A percentile compares a stretch with the other conserved stretches of the same genome.
Evolutionary conservation across 1,140 invertebrate species (phyloP).

Genomic region (Homarus americanus): DNA sequence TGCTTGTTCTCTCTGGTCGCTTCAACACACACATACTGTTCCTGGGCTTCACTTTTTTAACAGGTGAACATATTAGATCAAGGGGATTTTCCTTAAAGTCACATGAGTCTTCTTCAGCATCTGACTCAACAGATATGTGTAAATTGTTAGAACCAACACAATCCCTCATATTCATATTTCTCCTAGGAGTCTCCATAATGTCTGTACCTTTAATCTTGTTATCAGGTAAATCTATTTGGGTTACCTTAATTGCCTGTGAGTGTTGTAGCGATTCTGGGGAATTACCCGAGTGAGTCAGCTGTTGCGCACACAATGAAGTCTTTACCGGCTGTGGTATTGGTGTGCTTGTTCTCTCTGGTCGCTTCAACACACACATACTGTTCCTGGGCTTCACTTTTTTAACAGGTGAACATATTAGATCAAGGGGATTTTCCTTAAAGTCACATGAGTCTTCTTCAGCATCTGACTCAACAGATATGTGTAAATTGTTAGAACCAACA

Average conservation of each 20-base stretch:
- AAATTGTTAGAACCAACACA: neutral
- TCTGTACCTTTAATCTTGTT: neutral
- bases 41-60: slow-evolving; percentile 3
- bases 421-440: slow-evolving; percentile 12
- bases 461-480: neutral
- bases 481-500: neutral
- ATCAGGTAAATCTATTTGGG: neutral
- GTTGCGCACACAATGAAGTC: neutral
- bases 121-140: neutral
- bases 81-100: neutral
- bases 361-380: neutral
- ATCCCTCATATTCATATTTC: neutral
- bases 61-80: slow-evolving; percentile 33
- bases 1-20: slow-evolving; percentile 17
- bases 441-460: neutral
- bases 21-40: neutral
- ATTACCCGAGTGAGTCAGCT: neutral
- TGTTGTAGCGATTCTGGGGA: neutral
- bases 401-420: slow-evolving; percentile 29
- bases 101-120: neutral
- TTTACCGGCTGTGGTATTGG: neutral
- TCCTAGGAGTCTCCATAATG: neutral
- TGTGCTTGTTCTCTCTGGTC: slow-evolving; percentile 24
- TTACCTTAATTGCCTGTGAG: neutral
- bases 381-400: slow-evolving; percentile 3